A percentile compares a stretch with the other conserved stretches of the same genome.
Evolutionary conservation across 2,888 invertebrate genomes (phyloP).

Genomic region (Panzeria rudis): DNA sequence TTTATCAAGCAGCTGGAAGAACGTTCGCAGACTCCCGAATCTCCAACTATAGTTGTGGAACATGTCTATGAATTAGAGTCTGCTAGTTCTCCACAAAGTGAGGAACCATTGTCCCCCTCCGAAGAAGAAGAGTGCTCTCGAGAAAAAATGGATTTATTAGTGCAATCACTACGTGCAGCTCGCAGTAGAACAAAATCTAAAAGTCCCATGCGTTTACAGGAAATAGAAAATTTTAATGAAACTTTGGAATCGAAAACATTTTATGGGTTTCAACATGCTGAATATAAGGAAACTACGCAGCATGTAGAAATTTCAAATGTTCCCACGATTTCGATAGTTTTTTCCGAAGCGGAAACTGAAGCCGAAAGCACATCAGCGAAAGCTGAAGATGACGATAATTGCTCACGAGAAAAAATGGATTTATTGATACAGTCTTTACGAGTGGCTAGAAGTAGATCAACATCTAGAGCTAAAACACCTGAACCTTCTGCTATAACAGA

Average conservation of each 20-base stretch:
- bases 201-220: constrained; percentile 24
- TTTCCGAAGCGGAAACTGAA: neutral
- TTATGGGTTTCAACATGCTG: constrained; percentile 6
- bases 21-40: constrained; percentile 75
- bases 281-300: constrained; percentile 8
- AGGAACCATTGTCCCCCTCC: neutral
- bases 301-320: neutral
- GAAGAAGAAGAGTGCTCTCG: constrained; percentile 56
- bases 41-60: constrained; percentile 72
- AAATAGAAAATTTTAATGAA: neutral
- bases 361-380: neutral
- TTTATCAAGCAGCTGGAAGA: constrained; percentile 75
- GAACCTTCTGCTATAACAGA: constrained; percentile 72
- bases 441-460: constrained; percentile 64
- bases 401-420: constrained; percentile 65
- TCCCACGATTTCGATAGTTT: constrained; percentile 60
- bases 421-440: constrained; percentile 70
- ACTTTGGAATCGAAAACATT: neutral
- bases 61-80: constrained; percentile 74
- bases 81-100: constrained; percentile 27
- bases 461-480: constrained; percentile 73
- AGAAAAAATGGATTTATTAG: constrained; percentile 66
- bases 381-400: constrained; percentile 25
- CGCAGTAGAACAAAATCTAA: constrained; percentile 60
- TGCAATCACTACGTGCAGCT: constrained; percentile 66